A percentile compares a stretch with the other conserved stretches of the same genome.
Evolutionary conservation across 2,113 vertebrate genomes (phyloP).

Genomic region (Sinocyclocheilus maitianheensis): DNA sequence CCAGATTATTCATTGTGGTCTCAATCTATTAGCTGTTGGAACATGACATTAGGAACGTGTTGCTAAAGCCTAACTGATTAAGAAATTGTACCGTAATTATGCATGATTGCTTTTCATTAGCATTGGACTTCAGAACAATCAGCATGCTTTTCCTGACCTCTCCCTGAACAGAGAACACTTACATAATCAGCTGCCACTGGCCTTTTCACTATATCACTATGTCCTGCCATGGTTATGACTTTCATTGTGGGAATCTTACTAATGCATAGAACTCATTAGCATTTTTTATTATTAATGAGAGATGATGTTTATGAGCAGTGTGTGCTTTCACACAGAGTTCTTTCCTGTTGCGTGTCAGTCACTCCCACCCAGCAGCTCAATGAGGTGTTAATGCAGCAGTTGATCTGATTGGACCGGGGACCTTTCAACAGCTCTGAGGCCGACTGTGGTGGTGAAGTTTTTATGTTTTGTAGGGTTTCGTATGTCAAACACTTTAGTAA

Average conservation of each 20-base stretch:
- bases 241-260: constrained; percentile 15
- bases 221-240: not conserved
- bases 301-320: constrained; percentile 11
- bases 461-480: constrained; percentile 41
- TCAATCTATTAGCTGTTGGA: not conserved
- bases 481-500: constrained; percentile 23
- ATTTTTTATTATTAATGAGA: not conserved
- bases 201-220: constrained; percentile 16
- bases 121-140: constrained; percentile 1
- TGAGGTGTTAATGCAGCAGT: constrained; percentile 55
- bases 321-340: constrained; percentile 14
- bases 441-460: constrained; percentile 52
- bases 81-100: constrained; percentile 1
- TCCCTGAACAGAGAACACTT: not conserved
- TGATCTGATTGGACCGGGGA: constrained; percentile 42
- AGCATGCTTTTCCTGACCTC: not conserved
- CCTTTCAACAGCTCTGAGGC: not conserved
- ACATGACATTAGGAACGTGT: not conserved
- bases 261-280: not conserved
- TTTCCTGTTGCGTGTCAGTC: constrained; percentile 1
- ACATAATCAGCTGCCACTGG: constrained; percentile 3
- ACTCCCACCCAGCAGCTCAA: constrained; percentile 10
- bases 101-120: constrained; percentile 36
- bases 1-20: not conserved
- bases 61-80: not conserved